A percentile compares a stretch with the other conserved stretches of the same genome.
Conservation (phyloP, 1,140 invertebrate genomes). For the Trachymyrmex septentrionalis region DNA sequence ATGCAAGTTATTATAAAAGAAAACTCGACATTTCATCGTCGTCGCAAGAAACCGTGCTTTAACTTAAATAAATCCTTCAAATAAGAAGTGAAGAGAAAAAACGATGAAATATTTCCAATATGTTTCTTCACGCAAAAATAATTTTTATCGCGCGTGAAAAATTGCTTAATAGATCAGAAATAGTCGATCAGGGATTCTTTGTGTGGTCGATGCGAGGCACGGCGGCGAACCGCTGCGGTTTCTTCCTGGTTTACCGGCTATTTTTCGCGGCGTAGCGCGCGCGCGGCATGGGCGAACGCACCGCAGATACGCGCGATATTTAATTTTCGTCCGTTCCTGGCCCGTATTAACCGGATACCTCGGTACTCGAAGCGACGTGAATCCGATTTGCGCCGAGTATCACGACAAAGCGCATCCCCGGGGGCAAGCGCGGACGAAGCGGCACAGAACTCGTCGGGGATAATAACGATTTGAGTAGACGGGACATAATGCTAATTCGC, state of each 20-base stretch:
- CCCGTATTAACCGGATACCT: constrained; percentile 75
- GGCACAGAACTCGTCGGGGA: constrained; percentile 70
- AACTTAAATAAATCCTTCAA: neutral
- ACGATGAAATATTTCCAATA: neutral
- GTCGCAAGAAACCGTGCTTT: neutral
- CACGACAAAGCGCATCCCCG: constrained; percentile 75
- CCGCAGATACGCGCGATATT: constrained; percentile 70
- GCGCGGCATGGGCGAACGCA: constrained; percentile 48
- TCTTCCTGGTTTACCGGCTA: constrained; percentile 71
- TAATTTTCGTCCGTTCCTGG: constrained; percentile 73
- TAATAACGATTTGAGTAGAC: constrained; percentile 82
- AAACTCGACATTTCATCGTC: neutral
- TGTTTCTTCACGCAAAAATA: too few relatives aligned
- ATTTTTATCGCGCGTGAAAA: constrained; percentile 42
- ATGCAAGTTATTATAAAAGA: neutral
- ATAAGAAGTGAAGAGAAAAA: neutral
- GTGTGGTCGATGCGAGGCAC: constrained; percentile 52
- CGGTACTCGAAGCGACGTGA: constrained; percentile 73
- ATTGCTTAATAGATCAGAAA: constrained; percentile 39
- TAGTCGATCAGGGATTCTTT: constrained; percentile 18
- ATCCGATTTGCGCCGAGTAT: constrained; percentile 76
- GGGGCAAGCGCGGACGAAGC: constrained; percentile 60
- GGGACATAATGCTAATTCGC: constrained; percentile 81
- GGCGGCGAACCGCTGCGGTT: constrained; percentile 65
- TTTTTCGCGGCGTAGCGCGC: constrained; percentile 59